Base-by-base conservation (phyloP, 2,113 vertebrate species). In the Columbina picui region DNA sequence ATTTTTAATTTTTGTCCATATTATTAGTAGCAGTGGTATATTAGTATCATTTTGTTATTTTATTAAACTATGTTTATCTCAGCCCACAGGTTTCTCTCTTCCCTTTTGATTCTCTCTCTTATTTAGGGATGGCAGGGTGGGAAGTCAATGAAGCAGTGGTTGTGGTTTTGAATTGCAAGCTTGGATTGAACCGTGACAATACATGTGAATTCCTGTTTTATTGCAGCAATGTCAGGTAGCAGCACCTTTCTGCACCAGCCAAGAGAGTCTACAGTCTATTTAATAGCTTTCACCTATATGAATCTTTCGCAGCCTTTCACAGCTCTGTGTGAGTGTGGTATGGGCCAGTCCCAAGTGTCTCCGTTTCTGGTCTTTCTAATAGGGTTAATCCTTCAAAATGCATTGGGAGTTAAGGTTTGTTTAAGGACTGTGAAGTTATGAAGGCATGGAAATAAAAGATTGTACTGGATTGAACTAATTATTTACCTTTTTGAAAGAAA, bases 391-490 rank as follows among this genome's bases (percentile, higher is more conserved):
- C 19, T 85, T 82, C 29, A 56, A 82, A 74, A 78, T 14, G 9
- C 8, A 19, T 49, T 55, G 14, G 19, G 12, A 81, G 4, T 45
- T 77, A 59, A 49, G 8, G 45, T 49, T 22, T 49, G 2, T 41
- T 41, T 57, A 59, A 29, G 39, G 34, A 64, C 14, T 45, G 32
- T 36, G 30, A 70, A 47, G 34, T 79, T 70, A 47, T 7, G 12
- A 80, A 71, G 11, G 19, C 7, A 43, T 9, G 22, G 25, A 70
- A 78, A 91, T 73, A 32, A 55, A 65, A 49, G 4, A 59, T 12
- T 60, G 21, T 45, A 2, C 1, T 16, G 3, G 4, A 59, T 12
- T 60, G 21, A 50, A 2, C 1, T 16, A 3, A 1, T 30, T 61
- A 50, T 53, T 50, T 14, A 52, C 2, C 2, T 82, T 84, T 90